Evolutionary conservation across 1,140 invertebrate genomes (phyloP).

Genomic region (Drosophila serrata): DNA sequence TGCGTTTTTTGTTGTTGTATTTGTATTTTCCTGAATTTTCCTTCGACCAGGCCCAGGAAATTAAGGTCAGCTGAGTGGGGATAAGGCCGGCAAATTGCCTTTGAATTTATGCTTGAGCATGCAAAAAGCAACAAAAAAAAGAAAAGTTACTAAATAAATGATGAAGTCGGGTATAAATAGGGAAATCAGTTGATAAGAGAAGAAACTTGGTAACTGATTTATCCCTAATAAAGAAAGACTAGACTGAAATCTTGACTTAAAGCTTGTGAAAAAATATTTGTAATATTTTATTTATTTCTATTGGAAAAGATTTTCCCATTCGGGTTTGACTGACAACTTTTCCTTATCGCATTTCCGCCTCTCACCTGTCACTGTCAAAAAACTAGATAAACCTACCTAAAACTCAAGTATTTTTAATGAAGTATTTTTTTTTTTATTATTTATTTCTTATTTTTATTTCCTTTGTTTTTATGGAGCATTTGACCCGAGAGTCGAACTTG

Average conservation of each 20-base stretch:
- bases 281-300: background rate
- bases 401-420: slow-evolving; percentile 36
- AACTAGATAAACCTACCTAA: slow-evolving; percentile 23
- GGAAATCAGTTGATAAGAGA: slow-evolving; percentile 32
- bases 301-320: slow-evolving; percentile 8
- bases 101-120: slow-evolving; percentile 54
- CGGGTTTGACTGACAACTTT: slow-evolving; percentile 16
- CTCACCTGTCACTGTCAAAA: slow-evolving; percentile 38
- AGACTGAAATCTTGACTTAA: background rate
- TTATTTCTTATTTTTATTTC: slow-evolving; percentile 37
- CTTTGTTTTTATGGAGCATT: slow-evolving; percentile 29
- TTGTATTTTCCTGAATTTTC: background rate
- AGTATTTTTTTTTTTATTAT: slow-evolving; percentile 22
- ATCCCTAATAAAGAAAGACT: background rate
- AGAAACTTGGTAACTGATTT: slow-evolving; percentile 6
- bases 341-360: slow-evolving; percentile 35
- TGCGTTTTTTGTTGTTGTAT: background rate
- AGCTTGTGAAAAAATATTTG: background rate
- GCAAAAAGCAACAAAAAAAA: slow-evolving; percentile 36
- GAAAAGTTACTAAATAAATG: slow-evolving; percentile 22
- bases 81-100: slow-evolving; percentile 55
- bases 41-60: slow-evolving; percentile 37
- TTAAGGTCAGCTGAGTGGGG: slow-evolving; percentile 45
- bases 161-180: slow-evolving; percentile 30
- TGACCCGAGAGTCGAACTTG: slow-evolving; percentile 30